Evolutionary conservation across 2,797 vertebrate genomes (phyloP), one percentile per base, ranked within the genome.

Genomic region (Liparis tanakae): DNA sequence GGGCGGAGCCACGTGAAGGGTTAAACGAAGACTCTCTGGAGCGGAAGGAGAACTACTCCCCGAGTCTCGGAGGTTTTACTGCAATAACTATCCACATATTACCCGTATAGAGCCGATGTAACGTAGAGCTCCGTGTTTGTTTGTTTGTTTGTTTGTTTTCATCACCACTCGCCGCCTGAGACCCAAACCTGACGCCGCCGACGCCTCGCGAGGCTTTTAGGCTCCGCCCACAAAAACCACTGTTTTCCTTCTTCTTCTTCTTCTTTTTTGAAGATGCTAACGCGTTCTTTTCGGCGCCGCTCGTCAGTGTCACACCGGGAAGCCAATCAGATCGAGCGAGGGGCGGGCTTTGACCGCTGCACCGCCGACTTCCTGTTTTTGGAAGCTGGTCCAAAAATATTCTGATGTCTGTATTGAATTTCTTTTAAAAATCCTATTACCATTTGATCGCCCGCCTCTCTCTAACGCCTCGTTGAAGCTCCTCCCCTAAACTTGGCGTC

Each of bases 71-170:
- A 93, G 94, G 89, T 92, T 88, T 93, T 87, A 86, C 91, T 94
- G 91, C 92, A 89, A 88, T 89, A 85, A 87, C 78, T 90, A 93
- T 91, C 93, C 94, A 92, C 89, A 90, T 93, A 93, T 94, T 93
- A 91, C 89, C 91, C 92, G 67, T 91, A 92, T 94, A 93, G 90
- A 93, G 85, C 74, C 84, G 76, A 65, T 89, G 83, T 93, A 93
- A 95, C 93, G 93, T 93, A 93, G 92, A 95, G 94, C 94, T 95
- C 94, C 95, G 94, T 95, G 92, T 90, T 85, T 43, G 6, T 46
- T 46, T 18, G 17, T 43, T 30, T 30, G 25, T 30, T 30, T 30
- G 25, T 30, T 30, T 30, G 25, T 30, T 46, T 46, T 18, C 87
- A 88, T 93, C 91, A 94, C 94, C 93, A 95, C 94, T 94, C 63